Percentiles rank a stretch among this genome's conserved stretches.
These are phyloP conservation scores for Archaeoteleia sp. DNA, from an alignment of 2,888 invertebrate genomes.

Conservation along the genomic window DNA sequence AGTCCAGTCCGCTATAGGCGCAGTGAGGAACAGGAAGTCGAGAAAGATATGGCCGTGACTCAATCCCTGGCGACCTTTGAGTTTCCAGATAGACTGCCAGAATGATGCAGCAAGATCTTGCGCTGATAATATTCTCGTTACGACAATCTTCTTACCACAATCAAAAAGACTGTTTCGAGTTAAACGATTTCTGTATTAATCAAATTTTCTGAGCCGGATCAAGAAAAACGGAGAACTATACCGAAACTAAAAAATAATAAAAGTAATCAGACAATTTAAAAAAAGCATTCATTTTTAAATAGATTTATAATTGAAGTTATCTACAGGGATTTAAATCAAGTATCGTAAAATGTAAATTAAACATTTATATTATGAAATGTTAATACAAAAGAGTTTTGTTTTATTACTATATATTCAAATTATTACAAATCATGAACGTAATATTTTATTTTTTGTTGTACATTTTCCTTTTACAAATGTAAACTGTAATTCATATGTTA, in stretches of 20 bases:
- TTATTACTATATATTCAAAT: no score
- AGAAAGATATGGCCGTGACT: constrained; percentile 36
- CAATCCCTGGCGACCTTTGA: constrained; percentile 42
- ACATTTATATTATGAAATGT: no score
- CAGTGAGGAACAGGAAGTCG: constrained; percentile 22
- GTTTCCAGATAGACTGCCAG: constrained; percentile 30
- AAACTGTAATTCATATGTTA: no score
- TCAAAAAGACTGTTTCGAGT: constrained; percentile 29
- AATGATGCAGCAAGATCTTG: constrained; percentile 23
- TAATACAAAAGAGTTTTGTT: no score
- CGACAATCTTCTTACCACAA: constrained; percentile 40
- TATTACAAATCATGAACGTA: no score
- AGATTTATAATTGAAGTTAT: no score
- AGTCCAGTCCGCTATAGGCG: constrained; percentile 23
- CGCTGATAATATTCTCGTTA: constrained; percentile 49
- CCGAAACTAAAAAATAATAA: constrained; percentile 2
- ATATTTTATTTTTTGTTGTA: no score
- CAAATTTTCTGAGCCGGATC: constrained; percentile 12
- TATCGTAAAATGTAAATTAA: no score
- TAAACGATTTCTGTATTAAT: constrained; percentile 32
- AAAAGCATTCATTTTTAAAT: no score
- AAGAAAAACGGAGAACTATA: not conserved
- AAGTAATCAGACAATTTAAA: not conserved
- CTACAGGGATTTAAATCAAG: no score
- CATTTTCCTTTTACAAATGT: no score